Evolutionary conservation across 30 jellyfish, hydroid and myxozoan genomes (phyloP).

Genomic region (Aurelia coerulea): DNA sequence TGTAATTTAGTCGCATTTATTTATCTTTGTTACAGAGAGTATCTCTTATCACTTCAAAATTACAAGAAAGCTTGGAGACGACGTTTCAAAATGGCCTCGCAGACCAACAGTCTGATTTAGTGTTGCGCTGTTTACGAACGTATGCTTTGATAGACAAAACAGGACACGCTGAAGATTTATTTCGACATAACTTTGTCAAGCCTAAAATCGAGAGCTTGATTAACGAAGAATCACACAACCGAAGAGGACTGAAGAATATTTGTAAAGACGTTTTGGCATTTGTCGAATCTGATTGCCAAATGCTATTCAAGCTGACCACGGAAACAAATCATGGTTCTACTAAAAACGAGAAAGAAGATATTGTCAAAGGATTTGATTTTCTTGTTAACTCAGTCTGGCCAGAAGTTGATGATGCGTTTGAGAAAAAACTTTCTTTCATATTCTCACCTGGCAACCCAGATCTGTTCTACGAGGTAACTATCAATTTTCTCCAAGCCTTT

Average conservation of each 20-base stretch:
- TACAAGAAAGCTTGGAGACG: constrained; percentile 90
- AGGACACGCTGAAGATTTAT: constrained; percentile 91
- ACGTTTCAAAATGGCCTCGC: constrained; percentile 79
- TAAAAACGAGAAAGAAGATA: constrained; percentile 48
- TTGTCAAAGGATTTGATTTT: constrained; percentile 88
- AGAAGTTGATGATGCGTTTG: constrained; percentile 82
- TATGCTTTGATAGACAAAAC: constrained; percentile 90
- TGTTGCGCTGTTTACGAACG: constrained; percentile 84
- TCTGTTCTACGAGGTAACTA: constrained; percentile 71
- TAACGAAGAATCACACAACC: constrained; percentile 49
- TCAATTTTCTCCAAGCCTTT: neutral
- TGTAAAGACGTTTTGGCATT: constrained; percentile 64
- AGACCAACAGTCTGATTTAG: constrained; percentile 57
- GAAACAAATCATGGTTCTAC: constrained; percentile 28
- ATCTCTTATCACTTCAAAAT: constrained; percentile 92
- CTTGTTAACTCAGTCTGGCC: constrained; percentile 92
- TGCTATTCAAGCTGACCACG: constrained; percentile 71
- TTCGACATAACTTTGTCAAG: constrained; percentile 78
- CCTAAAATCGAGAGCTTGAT: constrained; percentile 60
- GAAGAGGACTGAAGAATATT: constrained; percentile 57
- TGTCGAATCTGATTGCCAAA: constrained; percentile 61
- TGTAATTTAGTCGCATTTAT: too few relatives aligned
- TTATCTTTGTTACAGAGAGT: constrained; percentile 65
- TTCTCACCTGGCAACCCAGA: constrained; percentile 98
- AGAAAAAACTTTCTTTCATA: constrained; percentile 67